Evolutionary conservation across 1,140 invertebrate genomes (phyloP).

Genomic region (Drosophila saltans): DNA sequence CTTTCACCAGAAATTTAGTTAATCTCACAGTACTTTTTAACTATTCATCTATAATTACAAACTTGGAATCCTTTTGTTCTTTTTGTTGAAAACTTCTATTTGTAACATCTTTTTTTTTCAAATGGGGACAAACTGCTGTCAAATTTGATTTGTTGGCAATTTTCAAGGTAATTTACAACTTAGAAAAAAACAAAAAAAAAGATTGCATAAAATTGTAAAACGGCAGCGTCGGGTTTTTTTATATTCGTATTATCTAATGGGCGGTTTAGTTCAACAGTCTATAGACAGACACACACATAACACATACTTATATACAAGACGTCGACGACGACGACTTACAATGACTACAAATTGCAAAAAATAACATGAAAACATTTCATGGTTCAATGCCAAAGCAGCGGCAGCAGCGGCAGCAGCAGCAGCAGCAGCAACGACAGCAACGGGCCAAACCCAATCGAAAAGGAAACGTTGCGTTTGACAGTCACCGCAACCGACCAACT

Average conservation of each 20-base stretch:
- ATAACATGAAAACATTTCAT: slow-evolving; percentile 55
- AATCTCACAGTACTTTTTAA: too few relatives aligned
- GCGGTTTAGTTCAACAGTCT: slow-evolving; percentile 38
- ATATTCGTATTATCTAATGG: slow-evolving; percentile 55
- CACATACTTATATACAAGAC: slow-evolving; percentile 8
- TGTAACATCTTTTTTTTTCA: neutral
- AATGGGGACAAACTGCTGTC: neutral
- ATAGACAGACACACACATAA: neutral
- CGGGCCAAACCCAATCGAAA: slow-evolving; percentile 43
- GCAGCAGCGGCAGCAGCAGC: slow-evolving; percentile 18
- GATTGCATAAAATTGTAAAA: slow-evolving; percentile 50
- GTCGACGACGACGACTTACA: slow-evolving; percentile 50
- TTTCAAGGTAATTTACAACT: slow-evolving; percentile 35
- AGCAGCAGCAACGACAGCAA: neutral
- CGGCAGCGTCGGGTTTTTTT: slow-evolving; percentile 32
- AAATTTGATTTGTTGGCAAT: slow-evolving; percentile 20
- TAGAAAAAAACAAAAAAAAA: slow-evolving; percentile 11
- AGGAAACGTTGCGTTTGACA: slow-evolving; percentile 56
- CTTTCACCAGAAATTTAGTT: too few relatives aligned
- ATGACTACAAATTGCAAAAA: slow-evolving; percentile 36
- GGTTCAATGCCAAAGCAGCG: slow-evolving; percentile 67
- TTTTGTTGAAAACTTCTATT: too few relatives aligned
- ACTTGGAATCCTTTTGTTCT: too few relatives aligned
- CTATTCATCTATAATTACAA: too few relatives aligned
- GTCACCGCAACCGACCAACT: slow-evolving; percentile 46